These are phyloP conservation scores for Actinia equina DNA, from an alignment of 64 coral and sea anemone genomes.

Conservation along the genomic window DNA sequence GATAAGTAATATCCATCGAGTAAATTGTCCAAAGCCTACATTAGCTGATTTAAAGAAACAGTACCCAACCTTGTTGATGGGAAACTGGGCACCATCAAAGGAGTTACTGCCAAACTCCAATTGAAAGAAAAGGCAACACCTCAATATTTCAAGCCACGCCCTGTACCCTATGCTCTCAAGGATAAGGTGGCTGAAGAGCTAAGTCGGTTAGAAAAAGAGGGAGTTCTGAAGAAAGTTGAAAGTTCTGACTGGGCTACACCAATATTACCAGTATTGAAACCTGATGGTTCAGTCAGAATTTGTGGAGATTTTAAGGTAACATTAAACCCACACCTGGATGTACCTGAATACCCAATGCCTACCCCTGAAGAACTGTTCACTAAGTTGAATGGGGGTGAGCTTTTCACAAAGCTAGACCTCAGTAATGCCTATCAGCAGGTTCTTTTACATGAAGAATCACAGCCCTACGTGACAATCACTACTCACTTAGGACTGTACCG, in stretches of 20 bases:
- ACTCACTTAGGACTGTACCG: constrained; percentile 31
- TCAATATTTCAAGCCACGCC: constrained; percentile 30
- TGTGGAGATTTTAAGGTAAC: too few relatives aligned
- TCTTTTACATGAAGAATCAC: constrained; percentile 13
- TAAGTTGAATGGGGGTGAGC: too few relatives aligned
- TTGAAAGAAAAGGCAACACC: constrained; percentile 1
- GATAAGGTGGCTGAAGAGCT: constrained; percentile 13
- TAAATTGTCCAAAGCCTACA: too few relatives aligned
- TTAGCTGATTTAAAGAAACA: too few relatives aligned
- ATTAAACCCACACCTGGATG: too few relatives aligned
- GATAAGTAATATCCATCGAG: too few relatives aligned
- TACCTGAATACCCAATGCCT: too few relatives aligned
- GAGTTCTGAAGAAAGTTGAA: constrained; percentile 52
- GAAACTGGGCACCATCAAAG: background rate
- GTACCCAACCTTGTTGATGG: background rate
- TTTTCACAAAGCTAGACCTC: too few relatives aligned
- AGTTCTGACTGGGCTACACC: constrained; percentile 73
- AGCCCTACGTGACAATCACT: constrained; percentile 36
- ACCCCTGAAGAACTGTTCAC: too few relatives aligned
- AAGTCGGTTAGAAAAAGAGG: constrained; percentile 37
- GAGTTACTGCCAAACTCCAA: constrained; percentile 29
- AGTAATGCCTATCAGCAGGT: constrained; percentile 66
- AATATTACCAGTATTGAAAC: too few relatives aligned
- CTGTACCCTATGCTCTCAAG: constrained; percentile 44
- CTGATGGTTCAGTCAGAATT: too few relatives aligned